phyloP scores from a whole-genome alignment of 2,797 vertebrate genomes.

The Rhabdomys pumilio region DNA sequence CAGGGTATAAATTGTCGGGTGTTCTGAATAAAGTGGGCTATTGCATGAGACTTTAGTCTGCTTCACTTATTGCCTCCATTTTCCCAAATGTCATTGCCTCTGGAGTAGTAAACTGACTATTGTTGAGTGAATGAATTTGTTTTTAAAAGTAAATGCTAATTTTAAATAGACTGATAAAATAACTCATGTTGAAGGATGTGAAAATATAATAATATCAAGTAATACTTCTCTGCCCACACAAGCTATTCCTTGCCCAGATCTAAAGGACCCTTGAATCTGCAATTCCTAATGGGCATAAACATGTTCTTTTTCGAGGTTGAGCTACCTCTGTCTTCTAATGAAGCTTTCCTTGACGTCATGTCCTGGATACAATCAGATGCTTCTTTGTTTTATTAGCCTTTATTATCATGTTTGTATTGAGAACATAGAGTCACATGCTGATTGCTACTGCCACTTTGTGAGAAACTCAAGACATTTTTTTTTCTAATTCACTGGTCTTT shows the following conservation, averaged over 20 bases:
- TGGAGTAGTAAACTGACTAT: not conserved
- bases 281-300: not conserved
- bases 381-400: not conserved
- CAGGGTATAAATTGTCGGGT: too few relatives aligned
- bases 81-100: not conserved
- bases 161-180: slow-evolving; percentile 16
- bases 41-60: not conserved
- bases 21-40: not conserved
- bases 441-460: not conserved
- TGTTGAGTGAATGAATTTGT: slow-evolving; percentile 49
- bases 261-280: too few relatives aligned
- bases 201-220: not conserved
- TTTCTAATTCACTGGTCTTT: slow-evolving; percentile 25
- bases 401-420: not conserved
- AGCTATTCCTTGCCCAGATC: not conserved
- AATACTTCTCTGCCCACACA: not conserved
- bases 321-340: not conserved
- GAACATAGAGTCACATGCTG: not conserved
- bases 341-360: not conserved
- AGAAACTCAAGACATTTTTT: slow-evolving; percentile 34
- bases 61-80: not conserved
- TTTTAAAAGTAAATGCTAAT: slow-evolving; percentile 25
- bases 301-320: not conserved
- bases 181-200: not conserved
- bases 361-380: not conserved